Evolutionary conservation across 1,140 invertebrate genomes (phyloP), one percentile per base, ranked within the genome.

Genomic region (Cydia fagiglandana): DNA sequence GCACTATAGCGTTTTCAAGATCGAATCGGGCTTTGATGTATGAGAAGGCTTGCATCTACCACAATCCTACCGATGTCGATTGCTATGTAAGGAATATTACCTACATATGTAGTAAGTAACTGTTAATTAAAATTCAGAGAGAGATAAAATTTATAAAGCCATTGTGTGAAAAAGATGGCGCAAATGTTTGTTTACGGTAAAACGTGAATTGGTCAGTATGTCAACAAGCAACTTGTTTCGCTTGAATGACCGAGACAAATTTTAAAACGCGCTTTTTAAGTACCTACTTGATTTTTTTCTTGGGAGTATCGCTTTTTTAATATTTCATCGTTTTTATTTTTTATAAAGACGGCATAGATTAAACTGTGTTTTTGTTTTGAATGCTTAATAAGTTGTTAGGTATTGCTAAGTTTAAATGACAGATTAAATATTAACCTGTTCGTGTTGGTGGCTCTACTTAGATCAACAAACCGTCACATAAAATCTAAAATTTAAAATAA

Each of bases 191-290:
- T 61, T 61, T 61, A 61, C 56, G 56, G 56, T 61, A 61, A 61
- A 61, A 61, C 56, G 56, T 61, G 56, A 61, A 61, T 53, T 61
- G 56, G 56, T 61, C 56, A 61, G 56, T 61, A 24, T 61, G 56
- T 61, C 56, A 61, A 61, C 20, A 61, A 61, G 56, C 24, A 61
- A 24, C 20, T 61, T 24, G 56, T 61, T 61, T 61, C 20, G 56
- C 56, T 61, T 56, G 20, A 61, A 61, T 24, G 9, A n/a, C 56
- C 56, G 56, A 61, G 56, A 9, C 56, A 61, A 61, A 61, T 24
- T n/a, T 24, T 10, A 61, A 24, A 24, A 61, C 24, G 20, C 56
- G 56, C 56, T 61, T 56, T 53, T 61, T 61, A 61, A 61, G 24
- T 24, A 24, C 24, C 0, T 24, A 24, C 17, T 61, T 61, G 2